Evolutionary conservation across 2,113 vertebrate genomes (phyloP).

Genomic region (Ranitomeya imitator): DNA sequence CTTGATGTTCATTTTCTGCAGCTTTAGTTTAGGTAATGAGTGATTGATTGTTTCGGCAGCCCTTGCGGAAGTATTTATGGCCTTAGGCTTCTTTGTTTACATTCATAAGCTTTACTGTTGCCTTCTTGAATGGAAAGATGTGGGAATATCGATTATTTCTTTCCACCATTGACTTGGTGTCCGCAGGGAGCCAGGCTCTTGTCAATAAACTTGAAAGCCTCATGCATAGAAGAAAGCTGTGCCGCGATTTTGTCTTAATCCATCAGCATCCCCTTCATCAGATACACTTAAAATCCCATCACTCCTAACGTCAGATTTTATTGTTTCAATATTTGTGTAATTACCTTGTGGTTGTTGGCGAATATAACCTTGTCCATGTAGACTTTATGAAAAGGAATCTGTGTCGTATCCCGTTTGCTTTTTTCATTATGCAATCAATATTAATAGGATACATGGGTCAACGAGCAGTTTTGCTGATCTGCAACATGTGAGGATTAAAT

Average conservation of each 20-base stretch:
- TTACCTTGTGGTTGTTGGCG: conserved; percentile 38
- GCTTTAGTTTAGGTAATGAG: conserved; percentile 21
- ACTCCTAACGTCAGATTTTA: conserved; percentile 45
- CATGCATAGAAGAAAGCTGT: conserved; percentile 52
- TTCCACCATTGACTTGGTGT: conserved; percentile 31
- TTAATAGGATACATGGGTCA: conserved; percentile 33
- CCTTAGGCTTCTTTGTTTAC: conserved; percentile 47
- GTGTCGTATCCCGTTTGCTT: background rate
- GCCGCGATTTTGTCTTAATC: conserved; percentile 56
- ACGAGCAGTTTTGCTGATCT: conserved; percentile 10
- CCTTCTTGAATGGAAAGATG: conserved; percentile 54
- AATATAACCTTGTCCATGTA: conserved; percentile 28
- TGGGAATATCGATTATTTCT: conserved; percentile 54
- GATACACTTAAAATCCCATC: conserved; percentile 52
- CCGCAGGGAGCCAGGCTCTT: conserved; percentile 39
- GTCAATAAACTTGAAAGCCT: conserved; percentile 57
- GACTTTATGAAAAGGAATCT: background rate
- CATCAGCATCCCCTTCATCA: conserved; percentile 56
- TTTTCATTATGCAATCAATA: conserved; percentile 42
- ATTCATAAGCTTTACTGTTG: conserved; percentile 43
- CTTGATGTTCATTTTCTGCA: background rate
- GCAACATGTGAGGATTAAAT: conserved; percentile 27
- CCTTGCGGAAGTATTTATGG: conserved; percentile 29
- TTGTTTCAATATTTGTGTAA: conserved; percentile 53
- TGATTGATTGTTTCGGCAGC: conserved; percentile 27